Conservation (phyloP, 35 echinoderm and acorn worm genomes). For the Stichopus chloronotus region DNA sequence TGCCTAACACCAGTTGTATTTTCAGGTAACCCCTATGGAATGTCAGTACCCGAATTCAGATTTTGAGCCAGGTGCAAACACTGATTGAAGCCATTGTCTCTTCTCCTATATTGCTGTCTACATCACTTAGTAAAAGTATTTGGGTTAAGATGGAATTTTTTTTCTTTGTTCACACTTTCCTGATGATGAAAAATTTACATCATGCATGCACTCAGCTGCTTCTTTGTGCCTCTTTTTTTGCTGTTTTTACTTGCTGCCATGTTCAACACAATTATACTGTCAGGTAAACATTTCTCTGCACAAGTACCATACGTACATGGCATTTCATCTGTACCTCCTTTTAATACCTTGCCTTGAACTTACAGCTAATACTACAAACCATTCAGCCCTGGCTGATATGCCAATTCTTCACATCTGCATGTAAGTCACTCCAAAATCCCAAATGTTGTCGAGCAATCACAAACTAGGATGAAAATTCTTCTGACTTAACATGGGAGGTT, state of each 20-base stretch:
- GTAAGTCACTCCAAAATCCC: neutral
- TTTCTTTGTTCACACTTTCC: neutral
- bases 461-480: too few relatives aligned
- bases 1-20: too few relatives aligned
- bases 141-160: neutral
- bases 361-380: neutral
- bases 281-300: neutral
- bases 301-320: neutral
- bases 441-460: too few relatives aligned
- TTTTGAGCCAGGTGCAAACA: too few relatives aligned
- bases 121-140: neutral
- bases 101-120: too few relatives aligned
- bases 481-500: too few relatives aligned
- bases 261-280: neutral
- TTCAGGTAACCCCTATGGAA: too few relatives aligned
- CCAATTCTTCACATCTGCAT: neutral
- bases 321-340: neutral
- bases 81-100: too few relatives aligned
- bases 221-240: neutral
- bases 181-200: neutral
- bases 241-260: neutral
- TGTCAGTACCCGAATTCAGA: too few relatives aligned
- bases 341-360: neutral
- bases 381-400: neutral
- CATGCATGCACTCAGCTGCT: neutral